A percentile compares a stretch with the other conserved stretches of the same genome.
Conservation (phyloP, 2,797 vertebrate species). For the Poeciliopsis gracilis region DNA sequence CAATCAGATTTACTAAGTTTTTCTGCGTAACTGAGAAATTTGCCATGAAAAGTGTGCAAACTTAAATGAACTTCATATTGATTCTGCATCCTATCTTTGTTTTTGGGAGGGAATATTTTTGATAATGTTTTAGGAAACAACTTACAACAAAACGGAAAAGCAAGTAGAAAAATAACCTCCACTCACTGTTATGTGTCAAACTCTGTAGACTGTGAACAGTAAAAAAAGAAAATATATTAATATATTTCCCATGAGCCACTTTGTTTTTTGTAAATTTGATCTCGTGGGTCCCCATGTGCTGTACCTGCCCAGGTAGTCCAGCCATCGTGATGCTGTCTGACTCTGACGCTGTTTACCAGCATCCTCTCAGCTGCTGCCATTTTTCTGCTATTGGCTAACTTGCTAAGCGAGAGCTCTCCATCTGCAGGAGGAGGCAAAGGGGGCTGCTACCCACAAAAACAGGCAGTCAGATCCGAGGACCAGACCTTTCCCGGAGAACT, state of each 20-base stretch:
- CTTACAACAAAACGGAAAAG: not conserved
- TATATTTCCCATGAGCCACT: not conserved
- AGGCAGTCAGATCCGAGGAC: constrained; percentile 45
- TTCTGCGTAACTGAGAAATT: not conserved
- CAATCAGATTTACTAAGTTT: not conserved
- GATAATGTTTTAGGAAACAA: not conserved
- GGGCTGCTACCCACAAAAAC: constrained; percentile 57
- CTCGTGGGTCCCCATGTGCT: not conserved
- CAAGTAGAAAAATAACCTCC: not conserved
- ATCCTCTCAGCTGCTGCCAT: constrained; percentile 71
- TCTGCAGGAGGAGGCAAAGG: constrained; percentile 64
- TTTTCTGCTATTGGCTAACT: constrained; percentile 71
- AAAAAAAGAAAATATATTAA: not conserved
- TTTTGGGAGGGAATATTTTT: not conserved
- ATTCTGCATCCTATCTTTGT: no score
- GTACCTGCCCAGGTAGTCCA: constrained; percentile 27
- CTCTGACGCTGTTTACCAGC: constrained; percentile 63
- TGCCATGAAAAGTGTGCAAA: no score
- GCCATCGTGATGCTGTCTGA: constrained; percentile 61
- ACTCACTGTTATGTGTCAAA: no score
- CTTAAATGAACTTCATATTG: no score
- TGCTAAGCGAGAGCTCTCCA: constrained; percentile 67
- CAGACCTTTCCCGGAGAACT: constrained; percentile 41
- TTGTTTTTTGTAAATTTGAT: not conserved
- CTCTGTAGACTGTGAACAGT: not conserved